These are phyloP conservation scores for Aspidiotus destructor DNA, from an alignment of 2,888 invertebrate species.

Conservation along the genomic window DNA sequence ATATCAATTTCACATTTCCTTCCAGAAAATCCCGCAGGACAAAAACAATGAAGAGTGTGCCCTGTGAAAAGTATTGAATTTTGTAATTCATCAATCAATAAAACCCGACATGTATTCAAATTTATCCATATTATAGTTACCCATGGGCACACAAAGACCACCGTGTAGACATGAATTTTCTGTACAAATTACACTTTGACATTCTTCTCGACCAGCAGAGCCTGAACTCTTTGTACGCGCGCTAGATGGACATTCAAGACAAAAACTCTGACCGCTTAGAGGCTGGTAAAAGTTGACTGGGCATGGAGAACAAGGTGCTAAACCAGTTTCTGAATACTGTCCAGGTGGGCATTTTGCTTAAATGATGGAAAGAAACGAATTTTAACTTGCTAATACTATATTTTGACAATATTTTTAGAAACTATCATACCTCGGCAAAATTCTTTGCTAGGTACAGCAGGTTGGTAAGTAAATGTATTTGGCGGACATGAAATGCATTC, in stretches of 20 bases:
- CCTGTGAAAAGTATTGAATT: background rate
- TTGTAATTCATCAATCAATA: no score
- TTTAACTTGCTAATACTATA: background rate
- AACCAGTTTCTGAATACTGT: conserved; percentile 81
- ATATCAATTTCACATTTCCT: conserved; percentile 88
- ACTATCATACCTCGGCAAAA: conserved; percentile 53
- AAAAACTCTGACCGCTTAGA: conserved; percentile 69
- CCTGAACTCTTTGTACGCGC: conserved; percentile 76
- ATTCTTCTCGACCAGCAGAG: conserved; percentile 72
- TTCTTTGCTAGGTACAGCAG: conserved; percentile 73
- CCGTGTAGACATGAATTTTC: conserved; percentile 84
- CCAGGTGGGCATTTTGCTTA: conserved; percentile 77
- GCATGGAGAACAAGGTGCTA: conserved; percentile 87
- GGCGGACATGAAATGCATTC: conserved; percentile 89
- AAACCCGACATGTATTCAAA: background rate
- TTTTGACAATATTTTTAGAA: background rate
- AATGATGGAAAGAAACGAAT: conserved; percentile 22
- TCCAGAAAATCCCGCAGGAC: conserved; percentile 89
- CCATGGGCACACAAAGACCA: conserved; percentile 79
- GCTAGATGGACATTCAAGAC: conserved; percentile 82
- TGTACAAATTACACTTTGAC: conserved; percentile 75
- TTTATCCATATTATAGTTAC: conserved; percentile 36
- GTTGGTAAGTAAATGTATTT: conserved; percentile 80
- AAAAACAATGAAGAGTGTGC: conserved; percentile 82
- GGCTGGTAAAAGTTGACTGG: conserved; percentile 88